Evolutionary conservation across 2,888 invertebrate species (phyloP), one percentile per base, ranked within the genome.

Genomic region (Eilema griseolum): DNA sequence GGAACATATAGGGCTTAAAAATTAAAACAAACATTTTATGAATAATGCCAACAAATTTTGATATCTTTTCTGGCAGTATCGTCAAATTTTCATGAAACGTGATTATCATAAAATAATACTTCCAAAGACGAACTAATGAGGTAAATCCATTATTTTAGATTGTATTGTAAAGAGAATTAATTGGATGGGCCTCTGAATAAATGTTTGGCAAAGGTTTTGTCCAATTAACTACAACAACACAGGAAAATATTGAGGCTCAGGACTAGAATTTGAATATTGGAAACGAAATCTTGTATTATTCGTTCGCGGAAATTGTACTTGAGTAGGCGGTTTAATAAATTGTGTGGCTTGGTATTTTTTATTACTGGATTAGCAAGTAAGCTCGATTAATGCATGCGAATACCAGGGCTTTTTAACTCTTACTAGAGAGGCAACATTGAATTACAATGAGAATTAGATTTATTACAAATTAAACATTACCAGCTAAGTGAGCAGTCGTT

Each of bases 191-290:
- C 68, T 77, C 69, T 31, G 68, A 70, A 74, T 69, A 71, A 74
- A 75, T 16, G 61, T 57, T 63, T 65, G 59, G 60, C 74, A 73
- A 74, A 67, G 72, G 75, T 76, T 72, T 78, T 69, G 26, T 73
- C 72, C 80, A 82, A 82, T 82, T 80, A 80, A 77, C 69, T 76
- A 72, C 73, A 82, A 81, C 77, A 82, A 78, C 75, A 66, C 59
- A 72, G n/a, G 56, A 70, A 72, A 71, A 78, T 72, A 75, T 72
- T 66, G 69, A 70, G 66, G n/a, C 41, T 33, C 66, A 71, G 56
- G 67, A 75, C 31, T 24, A 33, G 66, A 67, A 61, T 81, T 82
- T 80, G 70, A 78, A 80, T 82, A 80, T 80, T 71, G 68, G 33
- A 74, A 80, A 73, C 67, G 67, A 72, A 75, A 69, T 75, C 37